Percentiles rank a stretch among this genome's conserved stretches.
phyloP scores from a whole-genome alignment of 2,888 invertebrate genomes.

The Caenorhabditis doughertyi region DNA sequence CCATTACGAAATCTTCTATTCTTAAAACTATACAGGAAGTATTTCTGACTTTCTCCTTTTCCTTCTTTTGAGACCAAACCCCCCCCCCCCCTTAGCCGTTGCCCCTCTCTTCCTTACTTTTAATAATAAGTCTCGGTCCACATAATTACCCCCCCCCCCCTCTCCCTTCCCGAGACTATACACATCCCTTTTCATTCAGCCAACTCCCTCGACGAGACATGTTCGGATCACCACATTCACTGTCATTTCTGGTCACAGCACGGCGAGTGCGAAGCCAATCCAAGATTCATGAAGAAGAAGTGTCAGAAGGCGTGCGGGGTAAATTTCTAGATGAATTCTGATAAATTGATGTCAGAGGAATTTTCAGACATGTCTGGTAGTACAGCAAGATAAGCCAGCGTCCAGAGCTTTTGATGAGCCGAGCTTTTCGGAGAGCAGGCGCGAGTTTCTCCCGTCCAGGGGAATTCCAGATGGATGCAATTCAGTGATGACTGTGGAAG shows the following conservation, averaged over 20 bases:
- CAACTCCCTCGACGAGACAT: conserved; percentile 30
- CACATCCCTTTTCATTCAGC: conserved; percentile 36
- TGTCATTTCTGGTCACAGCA: conserved; percentile 76
- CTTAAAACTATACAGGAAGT: too few relatives aligned
- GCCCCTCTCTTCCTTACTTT: background rate
- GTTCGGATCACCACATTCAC: conserved; percentile 67
- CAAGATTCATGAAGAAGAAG: conserved; percentile 77
- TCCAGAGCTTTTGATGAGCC: conserved; percentile 23
- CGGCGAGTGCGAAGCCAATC: conserved; percentile 77
- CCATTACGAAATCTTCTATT: too few relatives aligned
- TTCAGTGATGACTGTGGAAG: conserved; percentile 67
- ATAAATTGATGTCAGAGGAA: background rate
- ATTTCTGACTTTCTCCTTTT: too few relatives aligned
- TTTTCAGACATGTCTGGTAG: background rate
- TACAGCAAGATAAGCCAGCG: conserved; percentile 9
- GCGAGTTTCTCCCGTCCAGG: conserved; percentile 43
- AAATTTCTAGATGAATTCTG: background rate
- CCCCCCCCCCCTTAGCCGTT: background rate
- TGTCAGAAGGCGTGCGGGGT: conserved; percentile 73
- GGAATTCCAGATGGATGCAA: conserved; percentile 65
- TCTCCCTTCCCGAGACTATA: conserved; percentile 38
- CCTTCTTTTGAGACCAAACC: too few relatives aligned
- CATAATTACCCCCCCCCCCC: conserved; percentile 1
- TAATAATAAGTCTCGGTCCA: conserved; percentile 12
- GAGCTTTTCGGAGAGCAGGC: background rate